Evolutionary conservation across 2,888 invertebrate genomes (phyloP).

Genomic region (Hirtodrosophila trivittata): DNA sequence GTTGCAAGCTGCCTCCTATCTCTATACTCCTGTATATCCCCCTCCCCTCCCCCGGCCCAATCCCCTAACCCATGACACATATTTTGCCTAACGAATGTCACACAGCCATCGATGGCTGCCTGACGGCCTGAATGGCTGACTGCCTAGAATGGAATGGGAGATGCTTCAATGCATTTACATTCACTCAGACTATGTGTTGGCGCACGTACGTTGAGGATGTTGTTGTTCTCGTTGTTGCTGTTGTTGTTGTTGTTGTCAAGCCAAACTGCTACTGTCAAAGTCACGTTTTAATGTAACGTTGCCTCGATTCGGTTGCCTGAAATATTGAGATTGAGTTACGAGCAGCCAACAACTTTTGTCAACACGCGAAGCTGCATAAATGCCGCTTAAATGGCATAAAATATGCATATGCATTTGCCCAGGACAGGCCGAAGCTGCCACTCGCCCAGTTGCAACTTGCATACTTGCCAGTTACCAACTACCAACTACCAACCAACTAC

Average conservation of each 20-base stretch:
- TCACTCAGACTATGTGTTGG: constrained; percentile 61
- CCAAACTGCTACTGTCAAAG: constrained; percentile 77
- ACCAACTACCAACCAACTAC: constrained; percentile 29
- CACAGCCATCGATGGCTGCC: constrained; percentile 41
- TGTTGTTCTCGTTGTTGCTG: constrained; percentile 29
- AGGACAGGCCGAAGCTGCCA: constrained; percentile 4
- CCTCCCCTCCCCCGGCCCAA: constrained; percentile 4
- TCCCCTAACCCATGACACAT: constrained; percentile 60
- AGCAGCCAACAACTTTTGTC: constrained; percentile 78
- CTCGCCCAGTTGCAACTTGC: constrained; percentile 18
- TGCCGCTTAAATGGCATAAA: constrained; percentile 79
- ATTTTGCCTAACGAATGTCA: constrained; percentile 77
- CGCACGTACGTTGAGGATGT: constrained; percentile 62
- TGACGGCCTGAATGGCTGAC: constrained; percentile 9
- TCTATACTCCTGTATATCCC: constrained; percentile 1
- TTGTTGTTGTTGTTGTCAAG: constrained; percentile 54
- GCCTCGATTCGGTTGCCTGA: constrained; percentile 64
- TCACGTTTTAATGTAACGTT: constrained; percentile 77
- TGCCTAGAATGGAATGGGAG: constrained; percentile 45
- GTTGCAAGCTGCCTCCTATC: constrained; percentile 10
- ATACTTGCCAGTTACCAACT: constrained; percentile 34
- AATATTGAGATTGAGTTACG: constrained; percentile 77
- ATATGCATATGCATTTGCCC: constrained; percentile 72
- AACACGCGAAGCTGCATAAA: constrained; percentile 78
- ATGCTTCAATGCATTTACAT: constrained; percentile 57